These are phyloP conservation scores for Papilio glaucus DNA, from an alignment of 1,140 invertebrate genomes.

Conservation along the genomic window DNA sequence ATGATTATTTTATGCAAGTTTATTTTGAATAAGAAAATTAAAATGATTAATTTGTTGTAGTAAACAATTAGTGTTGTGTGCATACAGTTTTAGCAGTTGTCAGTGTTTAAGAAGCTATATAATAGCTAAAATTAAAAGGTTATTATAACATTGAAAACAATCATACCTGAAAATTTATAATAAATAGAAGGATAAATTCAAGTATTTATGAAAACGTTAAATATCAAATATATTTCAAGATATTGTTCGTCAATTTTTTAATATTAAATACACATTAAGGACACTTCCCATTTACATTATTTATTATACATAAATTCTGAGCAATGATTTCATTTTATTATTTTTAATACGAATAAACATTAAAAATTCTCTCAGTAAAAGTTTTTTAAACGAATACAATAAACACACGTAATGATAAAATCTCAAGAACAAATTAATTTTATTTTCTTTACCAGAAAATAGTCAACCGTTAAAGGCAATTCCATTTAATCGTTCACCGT, in stretches of 20 bases:
- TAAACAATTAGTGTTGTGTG: neutral
- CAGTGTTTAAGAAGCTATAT: neutral
- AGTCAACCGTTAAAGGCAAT: conserved; percentile 10
- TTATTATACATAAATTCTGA: conserved; percentile 52
- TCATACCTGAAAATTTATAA: neutral
- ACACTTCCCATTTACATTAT: conserved; percentile 61
- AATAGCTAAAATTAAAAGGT: no score
- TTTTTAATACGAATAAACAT: conserved; percentile 18
- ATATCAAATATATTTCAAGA: conserved; percentile 42
- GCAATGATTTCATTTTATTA: conserved; percentile 44
- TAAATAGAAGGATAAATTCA: no score
- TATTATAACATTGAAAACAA: neutral
- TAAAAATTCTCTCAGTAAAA: conserved; percentile 25
- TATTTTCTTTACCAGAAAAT: neutral
- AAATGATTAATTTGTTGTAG: no score
- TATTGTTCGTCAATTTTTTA: conserved; percentile 49
- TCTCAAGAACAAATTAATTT: neutral
- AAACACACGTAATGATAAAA: conserved; percentile 26
- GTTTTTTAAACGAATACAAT: conserved; percentile 1
- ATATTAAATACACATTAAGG: conserved; percentile 53
- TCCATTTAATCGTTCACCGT: conserved; percentile 19
- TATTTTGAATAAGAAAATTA: no score
- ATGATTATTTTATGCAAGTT: neutral
- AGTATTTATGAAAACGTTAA: no score
- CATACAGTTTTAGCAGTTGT: neutral